A percentile compares a stretch with the other conserved stretches of the same genome.
These are phyloP conservation scores for Xylota sylvarum DNA, from an alignment of 2,888 invertebrate genomes.

Conservation along the genomic window DNA sequence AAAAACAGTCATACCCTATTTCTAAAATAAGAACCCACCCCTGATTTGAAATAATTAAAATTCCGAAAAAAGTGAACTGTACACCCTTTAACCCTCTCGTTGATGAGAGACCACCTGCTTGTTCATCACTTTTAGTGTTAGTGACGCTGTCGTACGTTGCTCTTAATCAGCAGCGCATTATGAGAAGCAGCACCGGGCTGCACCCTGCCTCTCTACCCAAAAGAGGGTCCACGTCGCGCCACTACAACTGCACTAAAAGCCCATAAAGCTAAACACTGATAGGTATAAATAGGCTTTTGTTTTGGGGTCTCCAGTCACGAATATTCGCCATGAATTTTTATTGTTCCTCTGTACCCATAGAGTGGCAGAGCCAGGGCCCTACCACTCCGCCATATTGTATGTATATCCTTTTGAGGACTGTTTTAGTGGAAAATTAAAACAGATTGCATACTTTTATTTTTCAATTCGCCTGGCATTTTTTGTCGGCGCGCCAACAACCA, in stretches of 20 bases:
- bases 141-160: conserved; percentile 44
- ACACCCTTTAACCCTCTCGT: background rate
- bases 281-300: conserved; percentile 78
- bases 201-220: background rate
- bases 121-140: conserved; percentile 39
- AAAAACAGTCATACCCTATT: conserved; percentile 11
- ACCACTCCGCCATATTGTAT: conserved; percentile 18
- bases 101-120: conserved; percentile 4
- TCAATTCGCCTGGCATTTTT: conserved; percentile 28
- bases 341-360: conserved; percentile 53
- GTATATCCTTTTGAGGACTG: conserved; percentile 53
- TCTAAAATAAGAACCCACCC: background rate
- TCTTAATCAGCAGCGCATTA: conserved; percentile 44
- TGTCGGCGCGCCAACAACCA: background rate
- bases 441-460: conserved; percentile 53
- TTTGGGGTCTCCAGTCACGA: conserved; percentile 78
- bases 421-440: conserved; percentile 69
- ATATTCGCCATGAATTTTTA: conserved; percentile 78
- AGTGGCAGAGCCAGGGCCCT: background rate
- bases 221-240: conserved; percentile 3
- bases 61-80: conserved; percentile 27
- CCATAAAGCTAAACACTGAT: conserved; percentile 70
- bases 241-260: conserved; percentile 60
- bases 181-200: conserved; percentile 10
- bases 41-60: conserved; percentile 46